phyloP scores from a whole-genome alignment of 1,140 invertebrate species.

The Drosophila repleta region DNA sequence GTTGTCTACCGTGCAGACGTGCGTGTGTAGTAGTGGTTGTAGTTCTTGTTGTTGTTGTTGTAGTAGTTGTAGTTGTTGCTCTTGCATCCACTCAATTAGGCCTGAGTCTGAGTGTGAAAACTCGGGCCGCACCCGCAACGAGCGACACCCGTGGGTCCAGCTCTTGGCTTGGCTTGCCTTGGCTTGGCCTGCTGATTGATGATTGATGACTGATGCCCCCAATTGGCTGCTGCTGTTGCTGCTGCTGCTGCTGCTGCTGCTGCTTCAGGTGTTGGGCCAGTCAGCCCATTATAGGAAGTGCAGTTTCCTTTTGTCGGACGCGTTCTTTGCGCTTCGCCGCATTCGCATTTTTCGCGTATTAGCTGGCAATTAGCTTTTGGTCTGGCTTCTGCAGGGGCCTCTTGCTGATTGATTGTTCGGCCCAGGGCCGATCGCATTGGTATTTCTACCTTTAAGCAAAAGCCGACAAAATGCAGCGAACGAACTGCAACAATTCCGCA shows the following conservation, averaged over 20 bases:
- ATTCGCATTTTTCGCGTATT: conserved; percentile 63
- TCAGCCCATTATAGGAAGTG: conserved; percentile 48
- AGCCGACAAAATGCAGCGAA: conserved; percentile 56
- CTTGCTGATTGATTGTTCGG: conserved; percentile 57
- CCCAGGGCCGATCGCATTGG: conserved; percentile 50
- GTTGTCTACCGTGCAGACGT: not conserved
- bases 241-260: not conserved
- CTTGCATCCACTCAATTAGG: conserved; percentile 54
- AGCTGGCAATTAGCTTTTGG: conserved; percentile 64
- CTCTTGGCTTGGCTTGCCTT: not conserved
- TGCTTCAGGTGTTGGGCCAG: conserved; percentile 36
- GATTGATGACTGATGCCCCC: conserved; percentile 3
- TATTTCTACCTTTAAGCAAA: conserved; percentile 58
- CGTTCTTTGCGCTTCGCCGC: conserved; percentile 33
- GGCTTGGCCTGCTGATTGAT: conserved; percentile 29
- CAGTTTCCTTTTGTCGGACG: conserved; percentile 58
- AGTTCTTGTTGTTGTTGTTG: not conserved
- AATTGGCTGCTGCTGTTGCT: not conserved
- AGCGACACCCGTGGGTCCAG: conserved; percentile 23
- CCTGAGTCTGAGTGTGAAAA: conserved; percentile 62
- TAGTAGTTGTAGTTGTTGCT: not conserved
- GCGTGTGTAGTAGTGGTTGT: conserved; percentile 10
- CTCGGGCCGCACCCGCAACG: conserved; percentile 39
- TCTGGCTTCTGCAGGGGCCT: conserved; percentile 49
- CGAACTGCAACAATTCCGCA: conserved; percentile 21